Percentiles rank a stretch among this genome's conserved stretches.
phyloP scores from a whole-genome alignment of 1,140 invertebrate genomes.

The Adoxophyes honmai region DNA sequence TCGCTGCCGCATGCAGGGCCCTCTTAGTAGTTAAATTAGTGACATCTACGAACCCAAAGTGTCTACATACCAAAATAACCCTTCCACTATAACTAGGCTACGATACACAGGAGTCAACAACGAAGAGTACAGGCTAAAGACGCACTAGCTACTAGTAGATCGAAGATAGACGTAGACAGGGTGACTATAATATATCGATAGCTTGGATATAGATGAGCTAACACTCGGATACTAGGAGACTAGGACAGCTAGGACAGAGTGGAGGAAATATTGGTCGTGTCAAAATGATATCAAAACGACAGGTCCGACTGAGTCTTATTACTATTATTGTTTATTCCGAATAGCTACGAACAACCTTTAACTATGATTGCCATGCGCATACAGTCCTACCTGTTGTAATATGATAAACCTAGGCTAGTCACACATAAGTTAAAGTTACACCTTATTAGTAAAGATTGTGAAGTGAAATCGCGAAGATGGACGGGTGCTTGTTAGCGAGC shows the following conservation, averaged over 20 bases:
- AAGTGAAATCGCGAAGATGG: constrained; percentile 44
- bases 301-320: constrained; percentile 46
- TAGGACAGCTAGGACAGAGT: constrained; percentile 17
- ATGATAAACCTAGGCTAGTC: constrained; percentile 66
- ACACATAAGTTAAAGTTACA: constrained; percentile 59
- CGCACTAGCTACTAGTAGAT: constrained; percentile 45
- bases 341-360: constrained; percentile 72
- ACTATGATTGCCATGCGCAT: constrained; percentile 72
- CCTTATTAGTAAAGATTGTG: constrained; percentile 52
- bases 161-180: constrained; percentile 46
- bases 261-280: constrained; percentile 53
- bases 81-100: constrained; percentile 54
- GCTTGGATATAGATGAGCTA: constrained; percentile 30
- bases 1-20: constrained; percentile 15
- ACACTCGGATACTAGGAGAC: constrained; percentile 32
- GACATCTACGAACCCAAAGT: constrained; percentile 56
- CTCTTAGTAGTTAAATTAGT: constrained; percentile 60
- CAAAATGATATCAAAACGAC: constrained; percentile 45
- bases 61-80: constrained; percentile 70
- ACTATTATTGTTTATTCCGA: constrained; percentile 69
- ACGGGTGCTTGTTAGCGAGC: constrained; percentile 31
- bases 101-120: constrained; percentile 63
- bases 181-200: constrained; percentile 27
- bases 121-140: constrained; percentile 53
- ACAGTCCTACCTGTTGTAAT: constrained; percentile 57